Evolutionary conservation across 2,113 vertebrate species (phyloP).

Genomic region (Salvelinus sp.): DNA sequence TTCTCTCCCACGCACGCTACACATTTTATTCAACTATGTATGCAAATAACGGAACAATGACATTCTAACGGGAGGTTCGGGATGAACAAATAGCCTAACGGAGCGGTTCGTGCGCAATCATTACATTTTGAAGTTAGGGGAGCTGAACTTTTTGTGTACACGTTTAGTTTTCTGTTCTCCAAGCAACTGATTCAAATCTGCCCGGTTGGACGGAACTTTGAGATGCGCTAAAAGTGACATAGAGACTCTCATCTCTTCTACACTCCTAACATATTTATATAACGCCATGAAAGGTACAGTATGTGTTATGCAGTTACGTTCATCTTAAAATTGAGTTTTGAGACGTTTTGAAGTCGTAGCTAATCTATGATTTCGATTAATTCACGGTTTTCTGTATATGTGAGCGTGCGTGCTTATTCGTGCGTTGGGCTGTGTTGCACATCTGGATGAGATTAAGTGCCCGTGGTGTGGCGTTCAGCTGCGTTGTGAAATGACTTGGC

Average conservation of each 20-base stretch:
- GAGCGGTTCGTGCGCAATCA: neutral
- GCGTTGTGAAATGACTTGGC: slow-evolving; percentile 75
- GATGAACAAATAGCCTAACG: slow-evolving; percentile 36
- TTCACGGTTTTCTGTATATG: neutral
- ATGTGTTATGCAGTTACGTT: neutral
- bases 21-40: neutral
- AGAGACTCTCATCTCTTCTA: slow-evolving; percentile 61
- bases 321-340: neutral
- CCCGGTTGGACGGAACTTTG: slow-evolving; percentile 57
- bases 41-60: slow-evolving; percentile 44
- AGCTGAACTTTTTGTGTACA: neutral
- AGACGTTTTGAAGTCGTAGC: neutral
- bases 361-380: neutral
- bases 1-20: neutral
- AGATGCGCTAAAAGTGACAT: slow-evolving; percentile 67
- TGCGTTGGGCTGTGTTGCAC: slow-evolving; percentile 43
- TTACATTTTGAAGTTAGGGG: neutral
- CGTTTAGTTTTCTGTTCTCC: neutral
- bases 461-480: slow-evolving; percentile 70
- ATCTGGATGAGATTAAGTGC: slow-evolving; percentile 88
- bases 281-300: slow-evolving; percentile 78
- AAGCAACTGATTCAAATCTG: slow-evolving; percentile 25
- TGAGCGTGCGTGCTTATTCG: neutral
- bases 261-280: slow-evolving; percentile 47
- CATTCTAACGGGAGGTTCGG: slow-evolving; percentile 41